Conservation (phyloP, 2,113 vertebrate genomes). For the Phylloscopus whistleri region DNA sequence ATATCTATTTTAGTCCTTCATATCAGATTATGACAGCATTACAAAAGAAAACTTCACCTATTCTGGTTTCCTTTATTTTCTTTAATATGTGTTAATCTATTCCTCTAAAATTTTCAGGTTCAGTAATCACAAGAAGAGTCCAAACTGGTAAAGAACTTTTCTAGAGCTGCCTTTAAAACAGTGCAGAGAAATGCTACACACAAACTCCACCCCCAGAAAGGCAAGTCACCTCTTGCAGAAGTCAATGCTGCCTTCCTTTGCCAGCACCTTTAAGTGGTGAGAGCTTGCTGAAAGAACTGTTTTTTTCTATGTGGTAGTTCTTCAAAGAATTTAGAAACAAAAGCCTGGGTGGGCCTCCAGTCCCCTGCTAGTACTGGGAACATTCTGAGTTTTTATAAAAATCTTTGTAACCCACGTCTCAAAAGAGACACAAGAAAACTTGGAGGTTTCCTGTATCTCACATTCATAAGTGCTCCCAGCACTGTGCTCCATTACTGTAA, state of each 20-base stretch:
- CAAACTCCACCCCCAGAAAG: background rate
- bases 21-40: background rate
- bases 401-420: background rate
- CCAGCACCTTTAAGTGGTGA: background rate
- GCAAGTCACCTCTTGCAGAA: background rate
- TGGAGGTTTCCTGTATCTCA: background rate
- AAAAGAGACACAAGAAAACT: background rate
- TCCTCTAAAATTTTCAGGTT: background rate
- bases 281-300: background rate
- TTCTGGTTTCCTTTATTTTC: background rate
- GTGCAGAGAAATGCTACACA: background rate
- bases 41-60: background rate
- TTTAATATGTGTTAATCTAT: background rate
- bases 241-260: background rate
- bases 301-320: background rate
- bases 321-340: background rate
- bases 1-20: background rate
- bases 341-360: background rate
- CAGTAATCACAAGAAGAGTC: background rate
- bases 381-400: background rate
- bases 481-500: fast-evolving
- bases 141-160: background rate
- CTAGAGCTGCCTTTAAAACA: background rate
- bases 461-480: background rate
- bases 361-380: background rate